Percentiles rank a stretch among this genome's conserved stretches.
Evolutionary conservation across 2,113 vertebrate genomes (phyloP).

Genomic region (Gallinago media): DNA sequence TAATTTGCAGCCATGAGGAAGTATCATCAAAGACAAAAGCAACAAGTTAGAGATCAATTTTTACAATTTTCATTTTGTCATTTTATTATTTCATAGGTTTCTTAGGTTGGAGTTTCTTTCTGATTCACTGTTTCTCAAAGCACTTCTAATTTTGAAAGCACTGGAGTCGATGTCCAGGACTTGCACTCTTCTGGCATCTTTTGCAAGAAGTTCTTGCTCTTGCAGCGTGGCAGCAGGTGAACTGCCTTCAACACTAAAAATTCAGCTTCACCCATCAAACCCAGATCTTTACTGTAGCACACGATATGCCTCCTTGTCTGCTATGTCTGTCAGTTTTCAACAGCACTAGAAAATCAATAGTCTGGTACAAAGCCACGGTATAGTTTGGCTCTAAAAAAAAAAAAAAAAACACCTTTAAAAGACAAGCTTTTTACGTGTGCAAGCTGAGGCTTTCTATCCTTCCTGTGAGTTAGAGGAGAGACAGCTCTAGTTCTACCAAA

Average conservation of each 20-base stretch:
- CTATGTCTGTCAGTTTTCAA: background rate
- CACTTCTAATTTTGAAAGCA: background rate
- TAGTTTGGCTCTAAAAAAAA: background rate
- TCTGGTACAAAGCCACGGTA: background rate
- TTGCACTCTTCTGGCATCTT: background rate
- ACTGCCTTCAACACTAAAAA: background rate
- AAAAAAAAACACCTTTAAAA: background rate
- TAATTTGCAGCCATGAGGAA: background rate
- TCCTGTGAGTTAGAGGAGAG: background rate
- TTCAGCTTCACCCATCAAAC: background rate
- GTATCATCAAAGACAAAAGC: background rate
- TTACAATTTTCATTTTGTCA: background rate
- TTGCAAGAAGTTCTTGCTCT: background rate
- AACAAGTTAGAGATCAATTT: background rate
- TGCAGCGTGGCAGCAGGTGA: background rate
- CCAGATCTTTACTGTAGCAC: background rate
- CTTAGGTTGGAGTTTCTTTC: background rate
- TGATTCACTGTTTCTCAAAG: background rate
- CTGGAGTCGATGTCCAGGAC: background rate
- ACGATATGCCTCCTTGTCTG: background rate
- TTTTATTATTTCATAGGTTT: background rate
- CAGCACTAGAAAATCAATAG: background rate
- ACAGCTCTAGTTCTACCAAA: background rate
- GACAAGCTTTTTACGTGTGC: background rate
- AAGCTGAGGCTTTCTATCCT: background rate